Base-by-base conservation (phyloP, 2,113 vertebrate genomes). In the Motacilla alba region DNA sequence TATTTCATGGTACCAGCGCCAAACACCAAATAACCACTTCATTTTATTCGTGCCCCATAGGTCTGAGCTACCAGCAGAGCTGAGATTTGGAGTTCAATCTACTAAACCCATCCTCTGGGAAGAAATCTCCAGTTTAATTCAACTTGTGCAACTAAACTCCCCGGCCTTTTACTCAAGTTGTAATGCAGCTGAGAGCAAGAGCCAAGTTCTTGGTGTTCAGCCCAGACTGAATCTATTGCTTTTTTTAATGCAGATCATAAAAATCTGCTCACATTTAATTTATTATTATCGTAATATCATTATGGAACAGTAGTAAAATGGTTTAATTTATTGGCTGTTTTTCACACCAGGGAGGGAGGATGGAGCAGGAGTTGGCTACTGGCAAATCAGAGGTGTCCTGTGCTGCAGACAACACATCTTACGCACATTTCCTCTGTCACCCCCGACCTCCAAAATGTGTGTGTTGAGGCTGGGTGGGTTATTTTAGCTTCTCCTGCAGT, bases 201-300 rank as follows among this genome's bases (percentile, higher is more conserved):
- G 82, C 78, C 1, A 30, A 86, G 95, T 91, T 95, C 95, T 95
- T 97, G 95, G 88, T 96, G 94, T 95, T 95, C 95, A 93, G 96
- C 96, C 90, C 95, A 83, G 90, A 63, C 82, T 77, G 44, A 93
- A 92, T 93, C 92, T 94, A 94, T 90, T 91, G 74, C 82, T 5
- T 31, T 66, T 78, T 95, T 96, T 90, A 19, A 95, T 95, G 94
- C 30, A 73, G 76, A 83, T 81, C 63, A 78, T 97, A 97, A 96
- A 97, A 96, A 94, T 60, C 85, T 96, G 93, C 88, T 95, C 86
- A 12, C 76, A 78, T 90, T 80, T 95, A 93, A 95, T 97, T 97
- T 96, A 97, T 97, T 90, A 96, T 95, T 96, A 96, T 97, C 76
- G 95, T 93, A 90, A 97, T 94, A 96, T 95, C 95, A 93, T 96